Base-by-base conservation (phyloP, 2,888 invertebrate genomes). In the Yponomeuta evonymella region DNA sequence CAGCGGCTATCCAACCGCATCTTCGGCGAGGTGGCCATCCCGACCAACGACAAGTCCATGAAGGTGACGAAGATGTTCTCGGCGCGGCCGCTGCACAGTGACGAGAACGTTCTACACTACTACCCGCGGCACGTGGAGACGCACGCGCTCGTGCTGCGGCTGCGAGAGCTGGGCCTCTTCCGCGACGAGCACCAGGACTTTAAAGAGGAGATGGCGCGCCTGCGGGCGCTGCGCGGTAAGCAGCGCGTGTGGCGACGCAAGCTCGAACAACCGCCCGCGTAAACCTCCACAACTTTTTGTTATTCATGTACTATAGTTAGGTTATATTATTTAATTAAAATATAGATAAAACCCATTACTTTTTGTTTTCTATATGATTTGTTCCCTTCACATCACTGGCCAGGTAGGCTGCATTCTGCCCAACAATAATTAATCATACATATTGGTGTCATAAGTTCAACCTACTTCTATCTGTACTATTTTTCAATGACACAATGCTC, bases 111-210 rank as follows among this genome's bases (percentile, higher is more conserved):
- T 12, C 93, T 95, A 0, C 93, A 96, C 72, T 98, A 98, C 87
- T 98, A 98, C 83, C 98, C 98, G 0, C 93, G 97, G 29, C 96
- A 97, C 81, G 92, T 94, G 1, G 96, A 98, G 84, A 96, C 96
- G 0, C 94, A 95, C 74, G 79, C 89, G 64, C 88, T 98, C 1
- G 96, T 97, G 95, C 88, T 90, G 74, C 92, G 94, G 75, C 88
- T 98, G 62, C 87, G 97, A 23, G 90, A 94, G 72, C 97, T 97
- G 78, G 97, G 97, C 0, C 88, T 97, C 5, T 97, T 93, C 84
- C 93, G 97, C 72, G 97, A 98, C 80, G 98, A 98, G 82, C 98
- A 98, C 86, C 93, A 95, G 81, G 98, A 98, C 86, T 98, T 97
- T 81, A 95, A 95, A 76, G 97, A 98, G 70, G 98, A 98, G 88